A percentile compares a stretch with the other conserved stretches of the same genome.
phyloP scores from a whole-genome alignment of 1,140 invertebrate species.

The Zaprionus nigranus region DNA sequence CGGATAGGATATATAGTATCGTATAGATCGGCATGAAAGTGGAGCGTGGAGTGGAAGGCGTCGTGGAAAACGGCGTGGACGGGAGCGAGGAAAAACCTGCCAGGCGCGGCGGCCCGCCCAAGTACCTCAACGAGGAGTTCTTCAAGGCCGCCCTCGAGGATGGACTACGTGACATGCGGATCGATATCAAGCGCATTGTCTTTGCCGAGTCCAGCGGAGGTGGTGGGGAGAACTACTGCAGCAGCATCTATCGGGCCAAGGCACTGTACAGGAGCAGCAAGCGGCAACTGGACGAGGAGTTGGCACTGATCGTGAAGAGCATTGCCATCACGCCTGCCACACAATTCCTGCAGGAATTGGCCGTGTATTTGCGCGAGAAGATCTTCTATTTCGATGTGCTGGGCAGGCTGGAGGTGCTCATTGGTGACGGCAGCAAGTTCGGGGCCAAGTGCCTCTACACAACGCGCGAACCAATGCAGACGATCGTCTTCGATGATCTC shows the following conservation, averaged over 20 bases:
- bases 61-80: slow-evolving; percentile 37
- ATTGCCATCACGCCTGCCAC: slow-evolving; percentile 80
- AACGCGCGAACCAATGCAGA: slow-evolving; percentile 74
- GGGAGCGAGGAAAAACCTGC: slow-evolving; percentile 25
- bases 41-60: neutral
- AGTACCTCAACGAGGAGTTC: slow-evolving; percentile 77
- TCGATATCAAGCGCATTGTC: slow-evolving; percentile 78
- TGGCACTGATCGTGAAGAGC: slow-evolving; percentile 77
- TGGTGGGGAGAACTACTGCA: slow-evolving; percentile 80
- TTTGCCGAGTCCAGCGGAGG: slow-evolving; percentile 72
- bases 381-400: slow-evolving; percentile 82
- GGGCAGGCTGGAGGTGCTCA: slow-evolving; percentile 74
- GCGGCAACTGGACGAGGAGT: slow-evolving; percentile 71
- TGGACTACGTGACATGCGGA: slow-evolving; percentile 69
- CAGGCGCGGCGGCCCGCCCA: slow-evolving; percentile 49
- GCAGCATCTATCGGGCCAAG: slow-evolving; percentile 75
- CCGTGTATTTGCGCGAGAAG: slow-evolving; percentile 77
- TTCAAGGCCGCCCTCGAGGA: slow-evolving; percentile 78
- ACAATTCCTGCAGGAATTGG: slow-evolving; percentile 79
- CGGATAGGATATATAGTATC: neutral
- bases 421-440: slow-evolving; percentile 73
- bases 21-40: neutral
- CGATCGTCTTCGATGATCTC: slow-evolving; percentile 83
- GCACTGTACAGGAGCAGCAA: slow-evolving; percentile 73
- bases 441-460: slow-evolving; percentile 78